These are phyloP conservation scores for Camponotus vicinus DNA, from an alignment of 1,140 invertebrate genomes.

Conservation along the genomic window DNA sequence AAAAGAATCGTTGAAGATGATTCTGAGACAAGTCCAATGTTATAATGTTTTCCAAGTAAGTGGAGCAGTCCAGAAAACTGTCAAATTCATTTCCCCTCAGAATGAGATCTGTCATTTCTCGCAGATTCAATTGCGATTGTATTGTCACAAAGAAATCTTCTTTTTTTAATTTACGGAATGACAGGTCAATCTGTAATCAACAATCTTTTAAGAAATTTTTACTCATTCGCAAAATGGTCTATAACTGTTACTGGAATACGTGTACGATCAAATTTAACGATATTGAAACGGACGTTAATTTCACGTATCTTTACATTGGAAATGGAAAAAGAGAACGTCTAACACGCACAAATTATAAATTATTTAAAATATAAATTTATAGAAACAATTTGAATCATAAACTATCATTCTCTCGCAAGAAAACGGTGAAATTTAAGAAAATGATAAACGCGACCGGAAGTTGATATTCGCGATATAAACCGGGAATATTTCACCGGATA, in stretches of 20 bases:
- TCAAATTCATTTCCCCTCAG: slow-evolving; percentile 82
- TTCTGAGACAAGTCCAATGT: slow-evolving; percentile 83
- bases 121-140: slow-evolving; percentile 75
- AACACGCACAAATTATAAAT: neutral
- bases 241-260: neutral
- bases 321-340: neutral
- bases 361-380: neutral
- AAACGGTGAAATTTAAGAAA: neutral
- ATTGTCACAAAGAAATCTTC: slow-evolving; percentile 82
- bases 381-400: neutral
- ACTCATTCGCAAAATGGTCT: slow-evolving; percentile 4
- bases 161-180: slow-evolving; percentile 77
- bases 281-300: neutral
- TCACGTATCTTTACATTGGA: neutral
- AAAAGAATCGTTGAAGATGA: slow-evolving; percentile 82
- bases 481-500: neutral
- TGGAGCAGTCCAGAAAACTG: slow-evolving; percentile 84
- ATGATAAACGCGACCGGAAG: slow-evolving; percentile 28
- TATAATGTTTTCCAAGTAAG: slow-evolving; percentile 76
- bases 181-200: slow-evolving; percentile 80
- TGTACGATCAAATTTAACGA: neutral
- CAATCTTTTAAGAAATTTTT: neutral
- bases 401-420: neutral
- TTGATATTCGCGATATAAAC: slow-evolving; percentile 38
- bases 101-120: slow-evolving; percentile 80